Percentiles rank a stretch among this genome's conserved stretches.
phyloP scores from a whole-genome alignment of 2,113 vertebrate species.

The Seriola quinqueradiata region DNA sequence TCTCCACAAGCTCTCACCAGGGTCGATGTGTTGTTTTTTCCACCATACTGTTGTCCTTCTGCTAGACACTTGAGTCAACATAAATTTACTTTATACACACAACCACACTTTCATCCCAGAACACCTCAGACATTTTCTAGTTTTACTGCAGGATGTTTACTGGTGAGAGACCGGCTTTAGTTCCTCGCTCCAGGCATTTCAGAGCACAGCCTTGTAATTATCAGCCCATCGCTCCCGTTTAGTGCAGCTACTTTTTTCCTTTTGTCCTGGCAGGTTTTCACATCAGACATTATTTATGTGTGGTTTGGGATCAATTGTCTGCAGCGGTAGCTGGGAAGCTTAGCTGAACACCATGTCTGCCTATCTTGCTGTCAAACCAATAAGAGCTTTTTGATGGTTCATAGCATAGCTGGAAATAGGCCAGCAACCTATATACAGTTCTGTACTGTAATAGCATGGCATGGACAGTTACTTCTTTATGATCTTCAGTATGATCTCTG shows the following conservation, averaged over 20 bases:
- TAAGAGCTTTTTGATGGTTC: constrained; percentile 51
- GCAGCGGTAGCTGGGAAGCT: constrained; percentile 13
- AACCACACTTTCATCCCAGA: constrained; percentile 37
- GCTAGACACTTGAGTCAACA: constrained; percentile 11
- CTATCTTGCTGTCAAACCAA: constrained; percentile 40
- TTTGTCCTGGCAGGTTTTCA: constrained; percentile 38
- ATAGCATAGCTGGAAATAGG: constrained; percentile 43
- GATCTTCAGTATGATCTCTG: not conserved
- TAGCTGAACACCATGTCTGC: constrained; percentile 10
- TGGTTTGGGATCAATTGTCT: constrained; percentile 6
- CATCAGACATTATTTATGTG: constrained; percentile 33
- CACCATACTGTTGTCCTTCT: constrained; percentile 25
- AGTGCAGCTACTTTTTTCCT: constrained; percentile 37
- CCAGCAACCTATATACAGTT: constrained; percentile 42
- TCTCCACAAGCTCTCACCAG: constrained; percentile 50
- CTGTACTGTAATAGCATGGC: not conserved
- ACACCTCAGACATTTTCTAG: constrained; percentile 63
- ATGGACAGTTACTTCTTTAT: constrained; percentile 11
- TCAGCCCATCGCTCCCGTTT: constrained; percentile 47
- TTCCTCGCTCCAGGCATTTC: constrained; percentile 58
- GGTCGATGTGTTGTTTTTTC: constrained; percentile 23
- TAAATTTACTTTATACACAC: constrained; percentile 16
- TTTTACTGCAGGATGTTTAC: constrained; percentile 81
- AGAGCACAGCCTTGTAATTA: constrained; percentile 71
- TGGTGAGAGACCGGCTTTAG: constrained; percentile 43